phyloP scores from a whole-genome alignment of 2,113 vertebrate genomes.

The Caretta caretta region DNA sequence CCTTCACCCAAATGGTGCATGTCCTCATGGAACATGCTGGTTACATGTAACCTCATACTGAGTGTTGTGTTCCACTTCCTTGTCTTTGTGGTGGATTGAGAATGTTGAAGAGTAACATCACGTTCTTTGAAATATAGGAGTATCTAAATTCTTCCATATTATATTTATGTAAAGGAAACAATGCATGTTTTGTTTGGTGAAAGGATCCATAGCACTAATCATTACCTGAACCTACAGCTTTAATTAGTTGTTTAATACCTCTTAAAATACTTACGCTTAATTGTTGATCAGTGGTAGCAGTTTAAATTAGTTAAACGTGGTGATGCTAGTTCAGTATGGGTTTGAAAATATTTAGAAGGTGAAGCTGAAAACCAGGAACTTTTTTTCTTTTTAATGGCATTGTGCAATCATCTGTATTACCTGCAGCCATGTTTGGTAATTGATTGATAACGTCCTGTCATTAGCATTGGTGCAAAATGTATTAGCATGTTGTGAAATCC shows the following conservation, averaged over 20 bases:
- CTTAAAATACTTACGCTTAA: background rate
- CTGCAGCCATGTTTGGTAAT: background rate
- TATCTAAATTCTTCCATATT: background rate
- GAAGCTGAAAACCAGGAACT: background rate
- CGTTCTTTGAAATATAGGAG: background rate
- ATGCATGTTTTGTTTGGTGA: background rate
- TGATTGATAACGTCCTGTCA: background rate
- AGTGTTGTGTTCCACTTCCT: background rate
- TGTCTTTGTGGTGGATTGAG: background rate
- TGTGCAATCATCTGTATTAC: slow-evolving; percentile 10
- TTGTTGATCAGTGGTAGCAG: background rate
- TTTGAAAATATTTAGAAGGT: background rate
- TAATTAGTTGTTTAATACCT: background rate
- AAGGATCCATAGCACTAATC: background rate
- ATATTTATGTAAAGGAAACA: background rate
- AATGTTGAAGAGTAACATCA: background rate
- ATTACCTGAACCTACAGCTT: background rate
- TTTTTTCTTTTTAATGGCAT: background rate
- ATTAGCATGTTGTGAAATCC: background rate
- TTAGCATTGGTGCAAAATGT: background rate
- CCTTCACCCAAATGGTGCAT: background rate
- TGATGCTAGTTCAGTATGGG: background rate
- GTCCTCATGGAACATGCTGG: background rate
- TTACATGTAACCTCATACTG: background rate
- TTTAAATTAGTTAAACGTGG: background rate